Percentiles rank a stretch among this genome's conserved stretches.
Conservation (phyloP, 2,113 vertebrate genomes). For the Chascanopsetta lugubris region DNA sequence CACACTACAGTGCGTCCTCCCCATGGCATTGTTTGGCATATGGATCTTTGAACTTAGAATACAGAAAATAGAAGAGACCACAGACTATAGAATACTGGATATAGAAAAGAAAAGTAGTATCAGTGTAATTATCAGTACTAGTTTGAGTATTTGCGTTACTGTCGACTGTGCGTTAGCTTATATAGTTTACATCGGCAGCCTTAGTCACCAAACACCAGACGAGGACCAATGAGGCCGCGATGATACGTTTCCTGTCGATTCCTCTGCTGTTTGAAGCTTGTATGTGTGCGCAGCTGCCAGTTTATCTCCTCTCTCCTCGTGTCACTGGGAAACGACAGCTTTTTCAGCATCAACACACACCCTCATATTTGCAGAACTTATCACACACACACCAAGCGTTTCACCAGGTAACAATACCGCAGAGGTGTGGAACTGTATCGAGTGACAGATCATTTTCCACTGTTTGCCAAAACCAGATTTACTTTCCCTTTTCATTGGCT, state of each 20-base stretch:
- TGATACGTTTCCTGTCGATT: slow-evolving; percentile 11
- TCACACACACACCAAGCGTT: slow-evolving; percentile 5
- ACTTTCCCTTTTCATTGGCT: slow-evolving; percentile 2
- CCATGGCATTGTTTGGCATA: no score
- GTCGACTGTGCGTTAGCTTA: not conserved
- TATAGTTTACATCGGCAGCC: not conserved
- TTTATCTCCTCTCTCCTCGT: slow-evolving; percentile 18
- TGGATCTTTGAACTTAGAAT: no score
- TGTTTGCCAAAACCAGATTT: slow-evolving; percentile 8
- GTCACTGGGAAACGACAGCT: slow-evolving; percentile 46
- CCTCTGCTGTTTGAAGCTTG: slow-evolving; percentile 5
- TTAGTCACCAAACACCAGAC: slow-evolving; percentile 13
- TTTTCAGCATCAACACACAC: not conserved
- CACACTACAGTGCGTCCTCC: no score
- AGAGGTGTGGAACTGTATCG: not conserved
- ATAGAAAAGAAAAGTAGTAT: no score
- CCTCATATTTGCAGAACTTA: slow-evolving; percentile 29
- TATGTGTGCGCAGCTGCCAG: slow-evolving; percentile 51
- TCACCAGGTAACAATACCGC: not conserved
- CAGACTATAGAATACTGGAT: no score
- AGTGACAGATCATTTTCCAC: slow-evolving; percentile 5
- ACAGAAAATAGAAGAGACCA: no score
- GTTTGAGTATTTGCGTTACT: not conserved
- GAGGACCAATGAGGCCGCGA: not conserved
- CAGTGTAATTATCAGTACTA: no score